phyloP scores from a whole-genome alignment of 1,140 invertebrate genomes.

The Pygmarrhopalites habei region DNA sequence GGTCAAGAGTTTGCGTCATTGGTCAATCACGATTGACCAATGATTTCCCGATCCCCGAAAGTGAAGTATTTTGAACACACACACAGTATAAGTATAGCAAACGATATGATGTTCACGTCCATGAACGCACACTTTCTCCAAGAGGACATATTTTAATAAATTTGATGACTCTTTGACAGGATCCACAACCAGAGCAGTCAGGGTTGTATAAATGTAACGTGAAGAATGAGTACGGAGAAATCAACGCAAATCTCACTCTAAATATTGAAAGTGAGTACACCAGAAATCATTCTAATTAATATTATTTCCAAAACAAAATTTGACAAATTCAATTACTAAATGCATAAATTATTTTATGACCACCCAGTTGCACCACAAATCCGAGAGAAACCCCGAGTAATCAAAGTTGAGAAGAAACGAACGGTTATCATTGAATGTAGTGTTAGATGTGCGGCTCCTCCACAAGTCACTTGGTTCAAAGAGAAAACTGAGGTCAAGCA shows the following conservation, averaged over 20 bases:
- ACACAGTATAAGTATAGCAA: too few relatives aligned
- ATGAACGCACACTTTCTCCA: too few relatives aligned
- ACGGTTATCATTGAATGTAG: constrained; percentile 84
- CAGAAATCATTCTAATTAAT: neutral
- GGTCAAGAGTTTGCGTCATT: too few relatives aligned
- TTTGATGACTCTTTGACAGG: constrained; percentile 47
- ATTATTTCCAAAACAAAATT: too few relatives aligned
- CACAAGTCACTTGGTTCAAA: constrained; percentile 83
- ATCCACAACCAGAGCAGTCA: constrained; percentile 88
- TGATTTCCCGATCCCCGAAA: too few relatives aligned
- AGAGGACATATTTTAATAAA: too few relatives aligned
- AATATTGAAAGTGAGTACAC: constrained; percentile 90
- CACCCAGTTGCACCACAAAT: constrained; percentile 81
- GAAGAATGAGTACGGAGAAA: constrained; percentile 89
- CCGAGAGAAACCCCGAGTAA: constrained; percentile 80
- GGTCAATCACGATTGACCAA: too few relatives aligned
- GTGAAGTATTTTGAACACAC: too few relatives aligned
- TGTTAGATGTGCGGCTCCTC: constrained; percentile 78
- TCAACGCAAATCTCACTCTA: constrained; percentile 90
- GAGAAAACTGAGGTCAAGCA: constrained; percentile 69
- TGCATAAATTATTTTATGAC: too few relatives aligned
- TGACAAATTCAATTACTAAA: too few relatives aligned
- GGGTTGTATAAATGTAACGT: constrained; percentile 97
- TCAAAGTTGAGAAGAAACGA: constrained; percentile 80
- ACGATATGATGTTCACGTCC: too few relatives aligned